Conservation (phyloP, 2,797 vertebrate species). For the Falco cherrug region DNA sequence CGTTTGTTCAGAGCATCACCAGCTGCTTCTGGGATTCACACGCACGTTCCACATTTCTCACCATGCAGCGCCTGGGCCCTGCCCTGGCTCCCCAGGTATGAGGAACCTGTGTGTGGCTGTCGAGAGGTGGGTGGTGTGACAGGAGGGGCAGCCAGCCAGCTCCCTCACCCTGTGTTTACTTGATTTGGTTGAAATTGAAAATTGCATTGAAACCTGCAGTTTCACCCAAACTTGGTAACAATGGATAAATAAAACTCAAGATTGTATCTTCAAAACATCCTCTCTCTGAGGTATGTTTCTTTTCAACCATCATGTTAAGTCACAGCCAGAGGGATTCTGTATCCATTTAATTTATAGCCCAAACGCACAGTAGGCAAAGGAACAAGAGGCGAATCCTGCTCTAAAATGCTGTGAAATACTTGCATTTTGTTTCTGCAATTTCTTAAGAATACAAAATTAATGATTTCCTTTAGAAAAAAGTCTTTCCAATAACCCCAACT, state of each 20-base stretch:
- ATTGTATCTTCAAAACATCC: not conserved
- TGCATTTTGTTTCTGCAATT: not conserved
- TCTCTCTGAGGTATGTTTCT: not conserved
- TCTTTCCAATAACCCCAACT: not conserved
- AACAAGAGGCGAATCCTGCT: not conserved
- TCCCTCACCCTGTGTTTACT: not conserved
- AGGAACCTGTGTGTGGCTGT: not conserved
- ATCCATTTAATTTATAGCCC: not conserved
- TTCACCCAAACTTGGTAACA: not conserved
- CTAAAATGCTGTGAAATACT: not conserved
- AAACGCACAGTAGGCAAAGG: not conserved
- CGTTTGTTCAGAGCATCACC: not conserved
- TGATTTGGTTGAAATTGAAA: not conserved
- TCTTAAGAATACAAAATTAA: not conserved
- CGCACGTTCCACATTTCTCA: rapidly evolving
- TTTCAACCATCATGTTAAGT: not conserved
- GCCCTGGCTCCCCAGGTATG: not conserved
- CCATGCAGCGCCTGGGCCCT: not conserved
- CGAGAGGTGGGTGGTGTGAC: not conserved
- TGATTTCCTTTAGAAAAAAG: not conserved
- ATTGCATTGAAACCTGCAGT: not conserved
- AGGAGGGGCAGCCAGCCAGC: not conserved
- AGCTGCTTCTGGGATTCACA: rapidly evolving
- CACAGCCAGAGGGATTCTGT: not conserved
- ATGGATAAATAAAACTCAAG: not conserved